Evolutionary conservation across 2,888 invertebrate genomes (phyloP).

Genomic region (Rhagophthalmus giganteus): DNA sequence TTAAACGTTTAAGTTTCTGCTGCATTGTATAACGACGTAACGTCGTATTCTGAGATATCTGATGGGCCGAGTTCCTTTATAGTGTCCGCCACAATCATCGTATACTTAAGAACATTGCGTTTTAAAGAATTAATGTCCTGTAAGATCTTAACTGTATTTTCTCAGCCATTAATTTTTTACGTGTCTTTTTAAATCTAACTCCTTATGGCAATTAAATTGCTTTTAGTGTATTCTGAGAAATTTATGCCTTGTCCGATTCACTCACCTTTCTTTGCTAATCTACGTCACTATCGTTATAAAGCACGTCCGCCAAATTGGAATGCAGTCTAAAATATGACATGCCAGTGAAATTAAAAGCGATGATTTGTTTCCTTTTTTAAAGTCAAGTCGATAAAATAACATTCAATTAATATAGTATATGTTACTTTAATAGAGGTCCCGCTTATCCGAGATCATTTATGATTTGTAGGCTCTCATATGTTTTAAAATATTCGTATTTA

Average conservation of each 20-base stretch:
- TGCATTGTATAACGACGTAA: slow-evolving; percentile 6
- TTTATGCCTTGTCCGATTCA: slow-evolving; percentile 3
- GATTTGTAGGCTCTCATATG: too few species aligned
- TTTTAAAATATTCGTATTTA: too few species aligned
- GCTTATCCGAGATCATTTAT: too few species aligned
- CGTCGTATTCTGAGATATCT: slow-evolving; percentile 6
- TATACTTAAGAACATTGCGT: slow-evolving; percentile 13
- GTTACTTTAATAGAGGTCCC: too few species aligned
- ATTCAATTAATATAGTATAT: too few species aligned
- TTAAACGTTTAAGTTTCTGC: slow-evolving; percentile 9
- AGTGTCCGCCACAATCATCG: slow-evolving; percentile 8
- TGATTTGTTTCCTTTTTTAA: too few species aligned
- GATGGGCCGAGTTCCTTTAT: slow-evolving; percentile 15
- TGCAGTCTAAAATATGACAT: neutral
- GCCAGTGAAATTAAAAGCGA: neutral
- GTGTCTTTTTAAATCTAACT: slow-evolving; percentile 10
- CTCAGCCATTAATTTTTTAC: slow-evolving; percentile 23
- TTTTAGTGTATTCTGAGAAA: slow-evolving; percentile 3
- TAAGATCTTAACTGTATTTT: slow-evolving; percentile 27
- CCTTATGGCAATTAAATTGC: slow-evolving; percentile 18
- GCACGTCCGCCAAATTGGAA: neutral
- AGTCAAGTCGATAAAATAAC: too few species aligned
- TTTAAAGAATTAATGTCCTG: slow-evolving; percentile 28
- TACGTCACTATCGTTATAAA: neutral
- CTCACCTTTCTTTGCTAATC: neutral